Evolutionary conservation across 37 sponge, comb jelly and placozoan genomes (phyloP).

Genomic region (Crambe crambe): DNA sequence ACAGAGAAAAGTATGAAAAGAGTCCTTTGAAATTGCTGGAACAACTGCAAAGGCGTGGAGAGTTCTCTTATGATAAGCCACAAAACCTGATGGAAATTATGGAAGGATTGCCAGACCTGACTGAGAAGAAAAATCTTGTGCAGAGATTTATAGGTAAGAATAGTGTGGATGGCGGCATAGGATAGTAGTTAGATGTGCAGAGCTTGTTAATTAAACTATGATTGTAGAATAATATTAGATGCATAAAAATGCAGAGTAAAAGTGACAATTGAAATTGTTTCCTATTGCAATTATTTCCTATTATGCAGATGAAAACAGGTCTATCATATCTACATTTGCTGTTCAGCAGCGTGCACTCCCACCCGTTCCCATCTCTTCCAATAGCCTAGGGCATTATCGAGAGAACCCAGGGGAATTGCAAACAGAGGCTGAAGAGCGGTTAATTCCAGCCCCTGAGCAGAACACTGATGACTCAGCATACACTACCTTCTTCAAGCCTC

Average conservation of each 20-base stretch:
- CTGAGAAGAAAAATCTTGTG: not conserved
- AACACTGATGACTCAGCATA: too few relatives aligned
- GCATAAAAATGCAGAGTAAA: not conserved
- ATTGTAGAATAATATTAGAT: not conserved
- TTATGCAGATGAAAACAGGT: not conserved
- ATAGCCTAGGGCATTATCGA: too few relatives aligned
- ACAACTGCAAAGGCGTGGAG: not conserved
- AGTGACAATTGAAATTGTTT: too few relatives aligned
- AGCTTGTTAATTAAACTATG: not conserved
- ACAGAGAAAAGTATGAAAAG: not conserved
- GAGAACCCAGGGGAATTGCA: too few relatives aligned
- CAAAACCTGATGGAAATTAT: not conserved
- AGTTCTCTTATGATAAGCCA: not conserved
- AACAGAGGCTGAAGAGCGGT: too few relatives aligned
- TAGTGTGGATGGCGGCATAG: not conserved
- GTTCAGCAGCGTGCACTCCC: not conserved
- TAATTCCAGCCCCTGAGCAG: too few relatives aligned
- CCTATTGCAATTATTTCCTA: too few relatives aligned
- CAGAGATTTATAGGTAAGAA: not conserved
- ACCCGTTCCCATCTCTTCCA: not conserved
- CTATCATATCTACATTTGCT: not conserved
- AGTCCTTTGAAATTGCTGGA: slow-evolving; percentile 2
- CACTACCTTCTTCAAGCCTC: too few relatives aligned
- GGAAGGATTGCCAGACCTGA: not conserved
- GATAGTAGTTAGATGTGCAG: not conserved